Evolutionary conservation across 2,113 vertebrate species (phyloP).

Genomic region (Tonatia bakeri): DNA sequence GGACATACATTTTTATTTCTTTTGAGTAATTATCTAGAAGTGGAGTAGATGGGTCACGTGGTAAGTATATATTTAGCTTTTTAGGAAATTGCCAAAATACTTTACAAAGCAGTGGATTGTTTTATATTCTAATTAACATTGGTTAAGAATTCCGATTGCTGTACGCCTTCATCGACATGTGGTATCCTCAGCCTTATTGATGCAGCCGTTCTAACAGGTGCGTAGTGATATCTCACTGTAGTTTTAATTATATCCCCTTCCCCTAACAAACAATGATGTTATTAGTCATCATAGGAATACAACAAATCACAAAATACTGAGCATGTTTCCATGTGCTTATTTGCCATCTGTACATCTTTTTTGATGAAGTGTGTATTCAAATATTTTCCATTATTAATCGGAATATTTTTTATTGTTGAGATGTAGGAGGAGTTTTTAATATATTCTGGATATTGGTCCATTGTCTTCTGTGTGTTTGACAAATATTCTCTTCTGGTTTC

Average conservation of each 20-base stretch:
- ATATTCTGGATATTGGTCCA: not conserved
- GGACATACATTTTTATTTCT: not conserved
- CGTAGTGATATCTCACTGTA: not conserved
- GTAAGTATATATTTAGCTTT: not conserved
- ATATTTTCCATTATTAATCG: not conserved
- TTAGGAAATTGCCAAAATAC: not conserved
- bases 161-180: not conserved
- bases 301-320: not conserved
- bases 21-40: not conserved
- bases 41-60: not conserved
- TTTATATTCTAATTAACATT: not conserved
- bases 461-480: not conserved
- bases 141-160: not conserved
- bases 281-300: not conserved
- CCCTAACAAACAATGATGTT: not conserved
- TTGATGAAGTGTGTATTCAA: not conserved
- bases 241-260: constrained; percentile 19
- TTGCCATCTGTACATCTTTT: not conserved
- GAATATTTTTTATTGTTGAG: constrained; percentile 14
- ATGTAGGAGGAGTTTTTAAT: not conserved
- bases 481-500: constrained; percentile 1
- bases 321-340: not conserved
- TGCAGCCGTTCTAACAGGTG: not conserved
- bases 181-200: not conserved
- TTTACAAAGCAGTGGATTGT: not conserved